Base-by-base conservation (phyloP, 2,113 vertebrate species). In the Dipodomys merriami region DNA sequence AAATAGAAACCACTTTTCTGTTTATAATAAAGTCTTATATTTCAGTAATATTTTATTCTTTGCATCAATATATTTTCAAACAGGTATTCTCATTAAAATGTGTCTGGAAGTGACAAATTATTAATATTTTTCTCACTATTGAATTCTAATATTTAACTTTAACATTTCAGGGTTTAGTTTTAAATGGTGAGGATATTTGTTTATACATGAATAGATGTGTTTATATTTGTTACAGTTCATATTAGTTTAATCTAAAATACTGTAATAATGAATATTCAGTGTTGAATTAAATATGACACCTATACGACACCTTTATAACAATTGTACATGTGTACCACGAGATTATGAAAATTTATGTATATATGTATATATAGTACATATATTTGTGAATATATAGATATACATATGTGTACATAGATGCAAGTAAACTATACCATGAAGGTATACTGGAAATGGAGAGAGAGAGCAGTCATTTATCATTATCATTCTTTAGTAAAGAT, bases 1-100 rank as follows among this genome's bases (percentile, higher is more conserved):
- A 81, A 97, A 96, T 4, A 94, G 1, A 92, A 83, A 81, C 94
- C 91, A 86, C 83, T 95, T 60, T 93, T 96, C 46, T 94, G 20
- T 95, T 96, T 93, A 29, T 93, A 94, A 91, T 62, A 69, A 95
- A 89, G 13, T 35, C 5, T 95, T 96, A 49, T 33, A 80, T 86
- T 91, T 86, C 69, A 80, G 1, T 78, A 93, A 69, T 81, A n/a
- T 94, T 95, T 89, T 6, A 33, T 93, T 88, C 18, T 83, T 95
- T 90, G 0, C 44, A 76, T 95, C 74, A 73, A 2, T 91, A 95
- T 91, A 12, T 27, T 53, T 93, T 78, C 82, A 94, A 30, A 49
- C 35, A 80, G 7, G 0, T 88, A 18, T 89, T 94, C 5, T 96
- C n/a, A 53, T 96, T 95, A 94, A 82, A 82, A 92, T 95, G 49